Conservation (phyloP, 2,797 vertebrate species). For the Platyrinchus mystaceus region DNA sequence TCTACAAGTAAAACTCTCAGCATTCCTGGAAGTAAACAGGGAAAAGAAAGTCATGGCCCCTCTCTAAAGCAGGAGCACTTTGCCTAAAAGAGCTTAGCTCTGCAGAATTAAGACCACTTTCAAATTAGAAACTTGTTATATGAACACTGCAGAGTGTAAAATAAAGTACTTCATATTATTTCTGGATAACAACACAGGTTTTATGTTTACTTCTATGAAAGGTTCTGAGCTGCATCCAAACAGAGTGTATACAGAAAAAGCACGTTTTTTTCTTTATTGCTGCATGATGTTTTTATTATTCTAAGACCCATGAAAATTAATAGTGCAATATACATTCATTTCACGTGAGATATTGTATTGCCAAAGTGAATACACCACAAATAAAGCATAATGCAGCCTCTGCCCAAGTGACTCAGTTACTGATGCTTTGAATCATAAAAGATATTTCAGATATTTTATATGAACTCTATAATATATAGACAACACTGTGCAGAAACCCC, state of each 20-base stretch:
- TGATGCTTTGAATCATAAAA: not conserved
- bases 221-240: not conserved
- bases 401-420: not conserved
- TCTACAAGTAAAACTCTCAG: rapidly evolving
- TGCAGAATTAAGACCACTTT: not conserved
- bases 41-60: not conserved
- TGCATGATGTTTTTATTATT: conserved; percentile 22
- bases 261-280: not conserved
- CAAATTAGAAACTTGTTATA: not conserved
- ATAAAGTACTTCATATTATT: not conserved
- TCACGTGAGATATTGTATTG: conserved; percentile 13
- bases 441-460: not conserved
- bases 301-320: conserved; percentile 42
- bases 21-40: not conserved
- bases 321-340: conserved; percentile 36
- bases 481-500: not conserved
- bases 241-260: not conserved
- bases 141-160: not conserved
- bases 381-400: not conserved
- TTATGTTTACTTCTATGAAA: conserved; percentile 30
- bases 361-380: conserved; percentile 4
- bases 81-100: not conserved
- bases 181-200: conserved; percentile 7
- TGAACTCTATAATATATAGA: not conserved
- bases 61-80: not conserved